Percentiles rank a stretch among this genome's conserved stretches.
These are phyloP conservation scores for Amphiprion ocellaris DNA, from an alignment of 2,113 vertebrate genomes.

Conservation along the genomic window DNA sequence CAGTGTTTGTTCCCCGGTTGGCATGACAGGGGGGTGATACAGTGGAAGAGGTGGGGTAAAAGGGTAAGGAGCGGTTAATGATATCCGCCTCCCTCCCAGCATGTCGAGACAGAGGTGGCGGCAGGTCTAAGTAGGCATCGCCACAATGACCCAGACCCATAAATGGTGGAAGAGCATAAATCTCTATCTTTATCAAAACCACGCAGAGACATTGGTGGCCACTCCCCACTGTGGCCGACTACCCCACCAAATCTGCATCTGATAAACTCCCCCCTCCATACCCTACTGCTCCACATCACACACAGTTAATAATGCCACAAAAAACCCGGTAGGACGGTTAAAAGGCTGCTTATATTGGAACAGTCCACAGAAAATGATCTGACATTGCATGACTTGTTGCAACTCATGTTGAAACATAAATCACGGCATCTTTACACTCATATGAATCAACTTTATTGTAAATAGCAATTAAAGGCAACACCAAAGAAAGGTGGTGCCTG, in stretches of 20 bases:
- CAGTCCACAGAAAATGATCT: slow-evolving; percentile 38
- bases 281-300: slow-evolving; percentile 62
- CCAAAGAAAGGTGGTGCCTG: neutral
- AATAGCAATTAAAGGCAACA: slow-evolving; percentile 40
- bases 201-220: slow-evolving; percentile 84
- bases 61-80: slow-evolving; percentile 72
- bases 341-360: slow-evolving; percentile 37
- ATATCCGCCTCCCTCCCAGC: slow-evolving; percentile 78
- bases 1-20: slow-evolving; percentile 16
- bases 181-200: slow-evolving; percentile 89
- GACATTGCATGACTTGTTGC: slow-evolving; percentile 42
- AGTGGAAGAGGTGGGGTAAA: slow-evolving; percentile 45
- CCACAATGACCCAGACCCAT: slow-evolving; percentile 84
- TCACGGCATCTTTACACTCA: slow-evolving; percentile 6
- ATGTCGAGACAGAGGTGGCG: slow-evolving; percentile 86
- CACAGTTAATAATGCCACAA: slow-evolving; percentile 78
- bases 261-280: slow-evolving; percentile 73
- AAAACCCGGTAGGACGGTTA: slow-evolving; percentile 15
- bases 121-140: slow-evolving; percentile 87
- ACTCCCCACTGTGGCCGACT: slow-evolving; percentile 82
- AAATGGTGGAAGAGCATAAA: slow-evolving; percentile 90
- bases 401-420: slow-evolving; percentile 60
- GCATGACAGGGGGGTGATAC: slow-evolving; percentile 21
- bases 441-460: slow-evolving; percentile 21
- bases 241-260: slow-evolving; percentile 84